Evolutionary conservation across 2,113 vertebrate genomes (phyloP), one percentile per base, ranked within the genome.

Genomic region (Cynoglossus semilaevis): DNA sequence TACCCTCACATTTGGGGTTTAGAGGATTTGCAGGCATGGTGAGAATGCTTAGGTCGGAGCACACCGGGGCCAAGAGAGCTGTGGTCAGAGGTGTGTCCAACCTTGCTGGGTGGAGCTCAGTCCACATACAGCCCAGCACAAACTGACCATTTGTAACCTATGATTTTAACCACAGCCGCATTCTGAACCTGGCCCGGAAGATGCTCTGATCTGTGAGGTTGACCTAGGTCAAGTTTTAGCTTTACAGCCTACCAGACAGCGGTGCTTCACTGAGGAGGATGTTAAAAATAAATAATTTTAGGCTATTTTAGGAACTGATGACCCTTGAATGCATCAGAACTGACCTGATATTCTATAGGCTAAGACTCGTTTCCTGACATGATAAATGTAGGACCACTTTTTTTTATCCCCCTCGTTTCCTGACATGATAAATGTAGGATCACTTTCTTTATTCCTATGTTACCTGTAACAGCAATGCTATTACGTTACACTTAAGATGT

Each of bases 101-200:
- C 57, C 47, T 15, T 18, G 18, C 15, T 51, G 53, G 63, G 77
- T 59, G 72, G 52, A 74, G 46, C 66, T 54, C 34, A 0, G 57
- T 70, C 72, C 69, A 76, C 38, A 18, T 55, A 50, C 45, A 79
- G 51, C 37, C 61, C 49, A 69, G 29, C 48, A 45, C 38, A 64
- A 43, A 67, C 48, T 75, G 76, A 74, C 79, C 70, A 72, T 57
- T 40, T 67, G 37, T 34, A 82, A 84, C 79, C 74, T 78, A 64
- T 82, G 63, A 86, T 86, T 81, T 81, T 15, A 51, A 41, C 51
- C 15, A 40, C 41, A 11, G 77, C 83, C 77, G 66, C 83, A 70
- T 74, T 69, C 59, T 71, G 70, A 51, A 72, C 46, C 53, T 22
- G 63, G 70, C 55, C 52, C 17, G 8, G 70, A 76, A 67, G 56